These are phyloP conservation scores for Samia ricini DNA, from an alignment of 1,140 invertebrate genomes.

Conservation along the genomic window DNA sequence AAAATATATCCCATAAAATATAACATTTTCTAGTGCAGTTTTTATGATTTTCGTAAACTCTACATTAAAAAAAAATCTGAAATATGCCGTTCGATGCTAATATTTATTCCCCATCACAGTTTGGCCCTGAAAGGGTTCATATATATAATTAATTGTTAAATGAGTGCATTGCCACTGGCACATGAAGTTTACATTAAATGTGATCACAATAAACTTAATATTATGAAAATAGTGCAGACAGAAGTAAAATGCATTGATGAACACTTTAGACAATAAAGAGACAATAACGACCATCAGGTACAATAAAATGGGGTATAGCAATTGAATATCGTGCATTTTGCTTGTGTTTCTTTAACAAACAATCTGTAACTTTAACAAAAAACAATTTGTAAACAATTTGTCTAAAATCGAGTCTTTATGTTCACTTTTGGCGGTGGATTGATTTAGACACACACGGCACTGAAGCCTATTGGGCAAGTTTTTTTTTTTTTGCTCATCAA, in stretches of 20 bases:
- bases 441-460: conserved; percentile 22
- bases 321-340: conserved; percentile 51
- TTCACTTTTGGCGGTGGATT: conserved; percentile 53
- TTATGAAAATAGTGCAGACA: neutral
- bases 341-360: conserved; percentile 58
- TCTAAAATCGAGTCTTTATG: conserved; percentile 50
- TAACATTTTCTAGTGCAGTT: too few relatives aligned
- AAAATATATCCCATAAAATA: too few relatives aligned
- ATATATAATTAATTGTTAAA: too few relatives aligned
- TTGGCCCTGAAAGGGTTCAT: too few relatives aligned
- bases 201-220: neutral
- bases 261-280: conserved; percentile 1
- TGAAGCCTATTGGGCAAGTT: conserved; percentile 20
- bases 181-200: too few relatives aligned
- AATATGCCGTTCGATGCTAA: too few relatives aligned
- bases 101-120: too few relatives aligned
- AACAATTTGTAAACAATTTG: conserved; percentile 68
- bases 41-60: too few relatives aligned
- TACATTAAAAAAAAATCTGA: too few relatives aligned
- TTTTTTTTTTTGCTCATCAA: too few relatives aligned
- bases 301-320: conserved; percentile 30
- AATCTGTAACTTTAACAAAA: too few relatives aligned
- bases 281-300: neutral
- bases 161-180: too few relatives aligned
- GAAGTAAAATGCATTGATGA: neutral